Conservation (phyloP, 2,888 invertebrate species). For the Sphecodes monilicornis region DNA sequence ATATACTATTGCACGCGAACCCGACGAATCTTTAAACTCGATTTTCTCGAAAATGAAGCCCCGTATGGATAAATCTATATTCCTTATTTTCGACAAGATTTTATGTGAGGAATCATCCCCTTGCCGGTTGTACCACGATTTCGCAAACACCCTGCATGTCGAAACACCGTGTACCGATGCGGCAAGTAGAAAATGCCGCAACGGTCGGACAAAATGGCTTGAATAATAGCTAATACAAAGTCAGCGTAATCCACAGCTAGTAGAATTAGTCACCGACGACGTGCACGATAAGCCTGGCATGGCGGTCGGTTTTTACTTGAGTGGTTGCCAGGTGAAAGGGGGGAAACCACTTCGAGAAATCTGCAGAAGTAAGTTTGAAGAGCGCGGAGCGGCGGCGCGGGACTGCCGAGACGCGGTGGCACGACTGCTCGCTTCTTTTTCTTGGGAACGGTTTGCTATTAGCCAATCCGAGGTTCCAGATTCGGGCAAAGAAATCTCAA, state of each 20-base stretch:
- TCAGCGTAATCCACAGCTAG: neutral
- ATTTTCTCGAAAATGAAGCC: no score
- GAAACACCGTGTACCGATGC: neutral
- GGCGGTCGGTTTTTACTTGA: neutral
- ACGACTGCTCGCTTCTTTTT: slow-evolving; percentile 13
- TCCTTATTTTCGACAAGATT: no score
- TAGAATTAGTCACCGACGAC: neutral
- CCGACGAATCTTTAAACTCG: no score
- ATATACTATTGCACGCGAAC: no score
- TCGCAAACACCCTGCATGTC: no score
- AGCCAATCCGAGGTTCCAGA: neutral
- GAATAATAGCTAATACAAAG: neutral
- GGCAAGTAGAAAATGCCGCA: slow-evolving; percentile 11
- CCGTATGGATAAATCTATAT: no score
- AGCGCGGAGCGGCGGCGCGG: neutral
- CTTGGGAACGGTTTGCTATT: slow-evolving; percentile 10
- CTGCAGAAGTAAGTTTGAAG: slow-evolving; percentile 7
- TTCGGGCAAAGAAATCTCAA: slow-evolving; percentile 34
- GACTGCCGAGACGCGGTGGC: slow-evolving; percentile 4
- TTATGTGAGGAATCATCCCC: no score
- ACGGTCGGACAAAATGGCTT: neutral
- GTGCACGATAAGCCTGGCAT: neutral
- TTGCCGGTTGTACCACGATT: no score
- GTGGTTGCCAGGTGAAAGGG: neutral
- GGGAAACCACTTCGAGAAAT: neutral